Evolutionary conservation across 2,888 invertebrate genomes (phyloP).

Genomic region (Cheilosia grossa): DNA sequence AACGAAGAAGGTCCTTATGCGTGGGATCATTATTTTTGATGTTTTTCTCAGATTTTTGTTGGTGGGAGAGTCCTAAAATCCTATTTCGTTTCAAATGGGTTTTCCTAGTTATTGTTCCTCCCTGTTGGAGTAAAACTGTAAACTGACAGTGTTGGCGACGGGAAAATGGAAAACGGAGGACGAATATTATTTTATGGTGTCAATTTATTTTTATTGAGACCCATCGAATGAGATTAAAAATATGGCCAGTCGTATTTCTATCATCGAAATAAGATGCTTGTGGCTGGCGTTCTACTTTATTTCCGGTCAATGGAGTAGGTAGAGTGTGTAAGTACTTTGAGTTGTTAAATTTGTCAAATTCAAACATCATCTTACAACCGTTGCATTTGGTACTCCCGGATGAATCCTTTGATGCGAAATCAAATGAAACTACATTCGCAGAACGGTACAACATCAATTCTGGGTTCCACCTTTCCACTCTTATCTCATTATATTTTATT

Average conservation of each 20-base stretch:
- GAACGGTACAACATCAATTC: neutral
- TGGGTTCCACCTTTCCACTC: neutral
- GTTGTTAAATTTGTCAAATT: neutral
- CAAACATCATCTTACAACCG: too few relatives aligned
- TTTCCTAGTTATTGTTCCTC: conserved; percentile 42
- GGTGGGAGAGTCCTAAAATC: conserved; percentile 51
- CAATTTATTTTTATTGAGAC: conserved; percentile 77
- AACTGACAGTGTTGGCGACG: conserved; percentile 62
- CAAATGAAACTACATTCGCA: conserved; percentile 1
- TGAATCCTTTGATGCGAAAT: conserved; percentile 31
- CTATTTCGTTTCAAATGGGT: conserved; percentile 56
- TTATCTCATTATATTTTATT: conserved; percentile 54
- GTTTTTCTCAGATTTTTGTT: conserved; percentile 56
- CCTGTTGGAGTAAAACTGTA: conserved; percentile 56
- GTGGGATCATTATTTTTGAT: conserved; percentile 72
- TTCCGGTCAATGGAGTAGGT: conserved; percentile 51
- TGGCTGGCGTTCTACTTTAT: neutral
- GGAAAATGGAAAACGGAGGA: conserved; percentile 36
- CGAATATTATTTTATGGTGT: conserved; percentile 76
- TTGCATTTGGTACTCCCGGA: neutral
- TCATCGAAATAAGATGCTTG: conserved; percentile 54
- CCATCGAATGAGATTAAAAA: conserved; percentile 78
- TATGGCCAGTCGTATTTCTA: conserved; percentile 75
- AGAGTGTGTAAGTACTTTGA: conserved; percentile 17
- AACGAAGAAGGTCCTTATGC: conserved; percentile 66